phyloP scores from a whole-genome alignment of 2,113 vertebrate species.

The Vicugna pacos region DNA sequence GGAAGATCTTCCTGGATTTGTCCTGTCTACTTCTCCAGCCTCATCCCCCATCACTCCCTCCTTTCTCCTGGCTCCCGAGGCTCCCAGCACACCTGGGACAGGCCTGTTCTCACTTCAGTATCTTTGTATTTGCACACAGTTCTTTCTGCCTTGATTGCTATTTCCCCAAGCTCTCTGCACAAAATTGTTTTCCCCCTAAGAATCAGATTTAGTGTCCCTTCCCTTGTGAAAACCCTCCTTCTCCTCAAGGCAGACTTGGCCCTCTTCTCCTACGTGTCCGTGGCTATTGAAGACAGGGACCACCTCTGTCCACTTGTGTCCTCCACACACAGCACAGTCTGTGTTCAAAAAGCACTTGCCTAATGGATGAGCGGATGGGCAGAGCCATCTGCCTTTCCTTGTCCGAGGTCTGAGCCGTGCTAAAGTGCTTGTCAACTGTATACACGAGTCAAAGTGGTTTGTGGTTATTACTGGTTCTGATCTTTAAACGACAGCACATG shows the following conservation, averaged over 20 bases:
- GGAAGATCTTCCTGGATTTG: not conserved
- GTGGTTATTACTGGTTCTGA: not conserved
- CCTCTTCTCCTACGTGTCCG: not conserved
- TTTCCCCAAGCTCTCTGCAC: not conserved
- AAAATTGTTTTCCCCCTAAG: too few relatives aligned
- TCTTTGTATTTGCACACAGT: not conserved
- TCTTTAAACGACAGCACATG: not conserved
- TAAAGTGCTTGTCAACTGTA: not conserved
- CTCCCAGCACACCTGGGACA: too few relatives aligned
- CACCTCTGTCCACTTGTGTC: not conserved
- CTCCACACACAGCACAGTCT: rapidly evolving
- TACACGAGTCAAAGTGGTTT: not conserved
- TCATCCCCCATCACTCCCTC: not conserved
- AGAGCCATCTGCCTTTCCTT: not conserved
- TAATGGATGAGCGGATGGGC: not conserved
- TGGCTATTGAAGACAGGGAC: not conserved
- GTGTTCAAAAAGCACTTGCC: not conserved
- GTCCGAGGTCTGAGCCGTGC: not conserved
- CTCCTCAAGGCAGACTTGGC: not conserved
- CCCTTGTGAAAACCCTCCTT: not conserved
- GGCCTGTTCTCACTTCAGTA: rapidly evolving
- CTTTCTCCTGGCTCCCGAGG: not conserved
- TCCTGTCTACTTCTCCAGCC: not conserved
- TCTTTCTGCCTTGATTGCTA: not conserved
- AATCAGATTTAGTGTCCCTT: not conserved